Conservation (phyloP, 1,140 invertebrate species). For the Drosophila sp. region DNA sequence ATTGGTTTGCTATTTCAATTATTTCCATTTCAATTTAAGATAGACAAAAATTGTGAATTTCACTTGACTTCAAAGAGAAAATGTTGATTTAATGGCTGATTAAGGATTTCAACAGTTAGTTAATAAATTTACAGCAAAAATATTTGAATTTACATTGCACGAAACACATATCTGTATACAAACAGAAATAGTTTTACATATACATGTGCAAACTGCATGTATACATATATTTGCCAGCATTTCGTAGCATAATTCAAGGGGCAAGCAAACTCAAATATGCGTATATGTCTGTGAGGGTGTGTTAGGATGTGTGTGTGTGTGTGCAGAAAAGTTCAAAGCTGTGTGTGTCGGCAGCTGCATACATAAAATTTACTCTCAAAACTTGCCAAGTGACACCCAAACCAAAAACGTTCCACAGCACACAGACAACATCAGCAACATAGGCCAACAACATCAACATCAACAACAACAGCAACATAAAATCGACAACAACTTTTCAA, state of each 20-base stretch:
- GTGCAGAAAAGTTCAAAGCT: conserved; percentile 47
- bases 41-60: not conserved
- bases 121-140: conserved; percentile 5
- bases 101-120: not conserved
- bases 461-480: conserved; percentile 18
- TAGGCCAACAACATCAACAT: conserved; percentile 4
- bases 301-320: not conserved
- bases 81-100: conserved; percentile 3
- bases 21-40: too few species aligned
- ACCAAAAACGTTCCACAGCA: conserved; percentile 26
- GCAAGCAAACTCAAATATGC: conserved; percentile 9
- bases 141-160: conserved; percentile 6
- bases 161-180: not conserved
- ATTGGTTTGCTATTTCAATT: not conserved
- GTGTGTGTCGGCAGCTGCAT: conserved; percentile 66
- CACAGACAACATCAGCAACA: conserved; percentile 22
- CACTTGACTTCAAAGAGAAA: not conserved
- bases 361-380: conserved; percentile 60
- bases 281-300: conserved; percentile 8
- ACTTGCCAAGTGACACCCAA: conserved; percentile 54
- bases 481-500: conserved; percentile 37
- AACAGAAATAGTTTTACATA: conserved; percentile 2
- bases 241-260: conserved; percentile 50
- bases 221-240: conserved; percentile 15
- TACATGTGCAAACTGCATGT: not conserved